Conservation (phyloP, 30 jellyfish, hydroid and myxozoan genomes). For the Cassiopea andromeda region DNA sequence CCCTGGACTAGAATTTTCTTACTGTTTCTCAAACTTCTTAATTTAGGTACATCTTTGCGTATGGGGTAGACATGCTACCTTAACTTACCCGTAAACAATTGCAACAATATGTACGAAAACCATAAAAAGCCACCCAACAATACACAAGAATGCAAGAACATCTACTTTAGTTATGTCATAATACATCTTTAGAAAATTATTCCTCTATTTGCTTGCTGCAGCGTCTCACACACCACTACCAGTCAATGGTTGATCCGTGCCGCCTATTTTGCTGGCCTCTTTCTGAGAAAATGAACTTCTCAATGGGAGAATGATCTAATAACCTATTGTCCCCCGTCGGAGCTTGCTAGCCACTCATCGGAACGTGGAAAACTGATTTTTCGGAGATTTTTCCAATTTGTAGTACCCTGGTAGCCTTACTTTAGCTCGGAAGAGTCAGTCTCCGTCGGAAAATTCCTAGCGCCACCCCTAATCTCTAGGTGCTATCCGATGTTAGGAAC, state of each 20-base stretch:
- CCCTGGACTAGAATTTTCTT: too few relatives aligned
- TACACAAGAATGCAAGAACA: conserved; percentile 37
- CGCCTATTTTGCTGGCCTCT: conserved; percentile 17
- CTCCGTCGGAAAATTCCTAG: too few relatives aligned
- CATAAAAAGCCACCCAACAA: conserved; percentile 61
- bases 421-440: too few relatives aligned
- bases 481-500: too few relatives aligned
- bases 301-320: too few relatives aligned
- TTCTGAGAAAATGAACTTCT: background rate
- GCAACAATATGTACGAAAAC: conserved; percentile 62
- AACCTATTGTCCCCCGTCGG: too few relatives aligned
- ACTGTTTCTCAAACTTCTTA: background rate
- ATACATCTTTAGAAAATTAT: conserved; percentile 13
- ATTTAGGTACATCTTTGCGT: background rate
- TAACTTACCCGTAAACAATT: conserved; percentile 65
- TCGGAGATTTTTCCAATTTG: too few relatives aligned
- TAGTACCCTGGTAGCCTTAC: too few relatives aligned
- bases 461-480: too few relatives aligned
- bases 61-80: background rate
- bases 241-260: background rate
- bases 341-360: too few relatives aligned
- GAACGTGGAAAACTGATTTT: too few relatives aligned
- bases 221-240: background rate
- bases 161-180: conserved; percentile 29
- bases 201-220: background rate